phyloP scores from a whole-genome alignment of 2,888 invertebrate species.

The Scelioninae gen. 1 region DNA sequence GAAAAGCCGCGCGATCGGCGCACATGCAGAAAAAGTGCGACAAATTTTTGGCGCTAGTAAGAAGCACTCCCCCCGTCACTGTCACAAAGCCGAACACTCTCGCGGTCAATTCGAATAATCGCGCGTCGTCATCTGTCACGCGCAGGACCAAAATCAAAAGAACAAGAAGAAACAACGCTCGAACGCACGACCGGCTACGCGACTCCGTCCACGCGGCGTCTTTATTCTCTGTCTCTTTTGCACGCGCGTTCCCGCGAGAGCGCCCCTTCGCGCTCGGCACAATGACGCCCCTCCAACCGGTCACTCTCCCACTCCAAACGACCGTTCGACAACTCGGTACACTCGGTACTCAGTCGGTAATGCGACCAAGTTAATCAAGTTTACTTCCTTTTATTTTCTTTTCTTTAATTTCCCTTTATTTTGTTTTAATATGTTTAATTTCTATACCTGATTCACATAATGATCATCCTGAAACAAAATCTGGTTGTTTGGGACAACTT shows the following conservation, averaged over 20 bases:
- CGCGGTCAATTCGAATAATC: conserved; percentile 68
- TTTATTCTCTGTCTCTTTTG: conserved; percentile 67
- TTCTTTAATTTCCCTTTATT: too few species aligned
- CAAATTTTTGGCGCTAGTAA: too few species aligned
- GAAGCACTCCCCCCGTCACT: too few species aligned
- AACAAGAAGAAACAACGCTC: conserved; percentile 62
- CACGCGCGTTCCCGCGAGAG: conserved; percentile 37
- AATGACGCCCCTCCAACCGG: too few species aligned
- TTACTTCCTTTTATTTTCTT: too few species aligned
- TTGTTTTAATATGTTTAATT: too few species aligned
- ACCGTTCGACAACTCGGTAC: neutral
- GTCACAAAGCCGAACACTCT: conserved; percentile 16
- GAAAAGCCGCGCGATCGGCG: conserved; percentile 40
- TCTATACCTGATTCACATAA: too few species aligned
- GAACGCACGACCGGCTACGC: conserved; percentile 67
- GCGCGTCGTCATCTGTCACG: conserved; percentile 73
- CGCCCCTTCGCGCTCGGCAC: conserved; percentile 42
- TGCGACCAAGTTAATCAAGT: too few species aligned
- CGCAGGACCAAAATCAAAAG: conserved; percentile 73
- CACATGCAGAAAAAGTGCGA: conserved; percentile 12
- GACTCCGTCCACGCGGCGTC: conserved; percentile 76
- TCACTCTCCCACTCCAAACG: conserved; percentile 21
- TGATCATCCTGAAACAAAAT: too few species aligned
- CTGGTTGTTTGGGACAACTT: too few species aligned
- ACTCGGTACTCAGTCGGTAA: conserved; percentile 50